Conservation (phyloP, 2,797 vertebrate species). For the Crocodylus rhombifer region DNA sequence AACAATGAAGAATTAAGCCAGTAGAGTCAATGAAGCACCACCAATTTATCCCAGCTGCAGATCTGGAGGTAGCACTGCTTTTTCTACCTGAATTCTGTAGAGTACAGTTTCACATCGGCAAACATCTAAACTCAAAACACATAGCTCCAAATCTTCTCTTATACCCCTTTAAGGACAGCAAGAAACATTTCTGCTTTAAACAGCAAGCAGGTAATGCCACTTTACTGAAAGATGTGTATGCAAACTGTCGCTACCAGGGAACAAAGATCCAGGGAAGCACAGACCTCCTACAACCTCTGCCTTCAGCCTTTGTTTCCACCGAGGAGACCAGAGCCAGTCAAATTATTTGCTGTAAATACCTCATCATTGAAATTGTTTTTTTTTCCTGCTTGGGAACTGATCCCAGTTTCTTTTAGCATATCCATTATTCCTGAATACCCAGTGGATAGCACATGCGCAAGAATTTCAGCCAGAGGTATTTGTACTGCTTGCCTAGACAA, state of each 20-base stretch:
- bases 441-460: not conserved
- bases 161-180: not conserved
- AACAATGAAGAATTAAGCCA: not conserved
- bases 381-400: not conserved
- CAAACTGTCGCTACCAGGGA: not conserved
- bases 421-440: not conserved
- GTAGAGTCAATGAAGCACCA: not conserved
- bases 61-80: not conserved
- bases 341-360: rapidly evolving
- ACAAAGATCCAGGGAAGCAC: not conserved
- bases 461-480: not conserved
- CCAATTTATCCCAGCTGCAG: not conserved
- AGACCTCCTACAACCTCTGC: not conserved
- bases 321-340: not conserved
- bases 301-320: not conserved
- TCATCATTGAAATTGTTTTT: not conserved
- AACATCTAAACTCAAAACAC: not conserved
- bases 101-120: rapidly evolving
- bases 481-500: not conserved
- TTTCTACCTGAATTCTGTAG: not conserved
- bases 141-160: not conserved
- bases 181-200: not conserved
- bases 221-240: not conserved
- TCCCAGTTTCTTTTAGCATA: not conserved
- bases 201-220: not conserved